A percentile compares a stretch with the other conserved stretches of the same genome.
These are phyloP conservation scores for Adoxophyes honmai DNA, from an alignment of 1,140 invertebrate species.

Conservation along the genomic window DNA sequence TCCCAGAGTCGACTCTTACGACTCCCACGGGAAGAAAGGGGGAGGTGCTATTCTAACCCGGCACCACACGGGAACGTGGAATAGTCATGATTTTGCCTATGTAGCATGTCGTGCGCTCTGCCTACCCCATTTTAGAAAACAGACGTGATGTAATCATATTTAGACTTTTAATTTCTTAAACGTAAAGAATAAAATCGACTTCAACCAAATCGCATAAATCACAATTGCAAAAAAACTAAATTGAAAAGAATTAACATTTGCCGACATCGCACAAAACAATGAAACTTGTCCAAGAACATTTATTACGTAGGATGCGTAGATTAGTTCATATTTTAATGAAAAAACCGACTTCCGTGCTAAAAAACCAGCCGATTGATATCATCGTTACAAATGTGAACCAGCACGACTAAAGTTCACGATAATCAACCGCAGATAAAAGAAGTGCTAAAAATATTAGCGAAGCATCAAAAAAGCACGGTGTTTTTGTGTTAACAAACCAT, in stretches of 20 bases:
- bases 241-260: no score
- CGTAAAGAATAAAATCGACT: no score
- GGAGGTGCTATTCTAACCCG: no score
- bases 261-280: not conserved
- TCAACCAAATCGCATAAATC: no score
- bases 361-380: constrained; percentile 35
- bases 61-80: no score
- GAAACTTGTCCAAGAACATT: constrained; percentile 14
- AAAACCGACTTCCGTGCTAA: constrained; percentile 38
- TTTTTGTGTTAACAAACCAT: not conserved
- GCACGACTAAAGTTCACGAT: constrained; percentile 18
- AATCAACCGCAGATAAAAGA: not conserved
- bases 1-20: no score
- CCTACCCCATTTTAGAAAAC: no score
- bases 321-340: constrained; percentile 28
- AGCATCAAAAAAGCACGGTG: not conserved
- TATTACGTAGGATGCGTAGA: constrained; percentile 24
- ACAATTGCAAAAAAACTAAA: not conserved
- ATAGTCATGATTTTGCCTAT: no score
- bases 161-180: no score
- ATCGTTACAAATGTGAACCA: constrained; percentile 34
- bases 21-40: no score
- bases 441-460: not conserved
- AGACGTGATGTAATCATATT: no score
- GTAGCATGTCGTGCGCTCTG: no score